phyloP scores from a whole-genome alignment of 2,113 vertebrate species.

The Plestiodon gilberti region DNA sequence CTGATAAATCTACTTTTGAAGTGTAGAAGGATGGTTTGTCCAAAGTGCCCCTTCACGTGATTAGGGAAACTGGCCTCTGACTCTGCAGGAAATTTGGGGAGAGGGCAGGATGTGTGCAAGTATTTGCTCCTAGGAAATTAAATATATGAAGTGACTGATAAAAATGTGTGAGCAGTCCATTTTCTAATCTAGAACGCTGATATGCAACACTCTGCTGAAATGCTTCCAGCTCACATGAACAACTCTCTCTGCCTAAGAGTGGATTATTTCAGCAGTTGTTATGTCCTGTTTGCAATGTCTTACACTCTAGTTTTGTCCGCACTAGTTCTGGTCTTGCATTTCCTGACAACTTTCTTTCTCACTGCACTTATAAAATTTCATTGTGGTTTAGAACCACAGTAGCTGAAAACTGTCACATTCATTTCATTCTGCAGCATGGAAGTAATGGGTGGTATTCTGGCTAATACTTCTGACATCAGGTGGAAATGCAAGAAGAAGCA shows the following conservation, averaged over 20 bases:
- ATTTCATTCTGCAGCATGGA: no score
- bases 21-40: no score
- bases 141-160: neutral
- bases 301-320: neutral
- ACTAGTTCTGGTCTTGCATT: neutral
- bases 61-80: no score
- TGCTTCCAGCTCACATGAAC: neutral
- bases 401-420: neutral
- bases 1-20: no score
- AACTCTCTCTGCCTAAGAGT: neutral
- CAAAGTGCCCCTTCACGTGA: no score
- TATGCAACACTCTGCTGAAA: neutral
- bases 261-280: neutral
- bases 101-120: no score
- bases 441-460: no score
- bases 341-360: no score
- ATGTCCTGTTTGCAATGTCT: neutral
- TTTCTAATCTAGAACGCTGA: neutral
- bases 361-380: no score
- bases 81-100: no score
- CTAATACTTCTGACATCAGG: no score
- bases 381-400: neutral
- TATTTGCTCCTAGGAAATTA: neutral
- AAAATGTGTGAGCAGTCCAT: neutral
- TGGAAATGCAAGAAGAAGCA: no score